phyloP scores from a whole-genome alignment of 2,797 vertebrate species.

The Sebastes trivittatus region DNA sequence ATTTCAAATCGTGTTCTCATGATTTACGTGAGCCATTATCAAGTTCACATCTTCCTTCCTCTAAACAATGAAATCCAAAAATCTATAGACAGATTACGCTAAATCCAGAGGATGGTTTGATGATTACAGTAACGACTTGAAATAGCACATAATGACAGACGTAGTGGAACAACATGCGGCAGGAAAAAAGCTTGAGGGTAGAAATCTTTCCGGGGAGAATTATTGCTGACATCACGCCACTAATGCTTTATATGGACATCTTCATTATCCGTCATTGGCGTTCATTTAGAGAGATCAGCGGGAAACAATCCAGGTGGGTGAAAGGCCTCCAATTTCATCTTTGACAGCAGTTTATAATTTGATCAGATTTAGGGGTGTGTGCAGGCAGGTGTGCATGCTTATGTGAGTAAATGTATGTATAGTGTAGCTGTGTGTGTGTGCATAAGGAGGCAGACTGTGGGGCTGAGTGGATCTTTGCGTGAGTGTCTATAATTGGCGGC shows the following conservation, averaged over 20 bases:
- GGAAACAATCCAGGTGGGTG: conserved; percentile 39
- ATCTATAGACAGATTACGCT: conserved; percentile 70
- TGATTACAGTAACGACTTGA: conserved; percentile 75
- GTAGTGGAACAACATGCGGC: conserved; percentile 61
- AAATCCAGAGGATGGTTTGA: conserved; percentile 68
- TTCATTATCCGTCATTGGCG: conserved; percentile 52
- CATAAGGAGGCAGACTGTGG: conserved; percentile 25
- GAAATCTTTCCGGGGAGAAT: conserved; percentile 49
- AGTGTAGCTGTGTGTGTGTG: not conserved
- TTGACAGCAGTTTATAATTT: conserved; percentile 7
- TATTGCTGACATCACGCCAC: conserved; percentile 62
- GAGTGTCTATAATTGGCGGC: conserved; percentile 87
- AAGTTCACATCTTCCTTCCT: conserved; percentile 64
- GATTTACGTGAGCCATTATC: conserved; percentile 63
- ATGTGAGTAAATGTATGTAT: not conserved
- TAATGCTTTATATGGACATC: conserved; percentile 62
- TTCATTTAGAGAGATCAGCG: not conserved
- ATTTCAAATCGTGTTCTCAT: conserved; percentile 30
- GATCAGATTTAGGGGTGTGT: not conserved
- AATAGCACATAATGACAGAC: conserved; percentile 72
- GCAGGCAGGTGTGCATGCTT: not conserved
- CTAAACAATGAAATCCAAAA: conserved; percentile 75
- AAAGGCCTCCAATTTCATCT: conserved; percentile 20
- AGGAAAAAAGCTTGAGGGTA: conserved; percentile 67
- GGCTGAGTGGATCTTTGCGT: conserved; percentile 77